Base-by-base conservation (phyloP, 1,140 invertebrate genomes). In the Nymphalis io region DNA sequence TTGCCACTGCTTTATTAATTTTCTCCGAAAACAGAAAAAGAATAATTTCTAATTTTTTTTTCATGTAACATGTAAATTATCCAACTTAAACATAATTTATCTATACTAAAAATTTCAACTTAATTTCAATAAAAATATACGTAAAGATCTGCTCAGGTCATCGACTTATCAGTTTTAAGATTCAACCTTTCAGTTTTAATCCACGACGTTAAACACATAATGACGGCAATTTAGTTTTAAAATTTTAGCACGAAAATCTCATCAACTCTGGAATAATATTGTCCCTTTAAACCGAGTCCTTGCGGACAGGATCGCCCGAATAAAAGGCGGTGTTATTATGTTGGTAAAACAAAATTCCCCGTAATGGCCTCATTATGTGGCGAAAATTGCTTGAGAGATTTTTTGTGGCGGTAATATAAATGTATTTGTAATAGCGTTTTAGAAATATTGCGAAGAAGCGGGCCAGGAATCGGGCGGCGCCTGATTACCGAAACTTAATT, bases 371-470 rank as follows among this genome's bases (percentile, higher is more conserved):
- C 82, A 91, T 91, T 90, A 91, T 89, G 84, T 89, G 89, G 88
- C 89, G 89, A 89, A 91, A 91, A 91, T 91, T 91, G 88, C 82
- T 76, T 83, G 81, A 87, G 81, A 90, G 79, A 82, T 88, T 91
- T 91, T 91, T 91, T 91, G 87, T 89, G 83, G 74, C 75, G 82
- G 86, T 81, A 81, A 86, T 90, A 89, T 91, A 91, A 90, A 91
- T 91, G 89, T 91, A 90, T 91, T 91, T 89, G 89, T 90, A 91
- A 90, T 90, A 89, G 89, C 87, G 67, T 88, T 90, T 88, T 89
- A 90, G 87, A 90, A 84, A 90, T 90, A 91, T 89, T 88, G 89
- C 89, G 79, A 90, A 84, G 87, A 79, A 89, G 76, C 86, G 84
- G 83, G 82, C 79, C 82, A 87, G 84, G 76, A 79, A 79, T 81